phyloP scores from a whole-genome alignment of 1,140 invertebrate genomes.

The Drosophila burlai region DNA sequence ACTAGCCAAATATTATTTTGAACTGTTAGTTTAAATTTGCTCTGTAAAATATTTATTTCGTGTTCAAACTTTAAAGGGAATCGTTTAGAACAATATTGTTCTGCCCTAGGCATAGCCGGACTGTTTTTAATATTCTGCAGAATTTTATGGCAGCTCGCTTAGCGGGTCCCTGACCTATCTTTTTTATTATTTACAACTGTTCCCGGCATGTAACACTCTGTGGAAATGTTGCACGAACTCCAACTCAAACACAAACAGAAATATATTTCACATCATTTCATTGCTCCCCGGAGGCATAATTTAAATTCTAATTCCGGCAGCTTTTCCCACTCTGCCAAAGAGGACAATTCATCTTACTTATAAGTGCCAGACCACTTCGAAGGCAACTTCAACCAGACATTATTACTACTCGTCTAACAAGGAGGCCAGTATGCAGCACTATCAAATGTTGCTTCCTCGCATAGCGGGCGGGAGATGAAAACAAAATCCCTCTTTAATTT shows the following conservation, averaged over 20 bases:
- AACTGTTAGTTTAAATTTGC: background rate
- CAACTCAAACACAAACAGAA: conserved; percentile 5
- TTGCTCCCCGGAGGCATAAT: conserved; percentile 62
- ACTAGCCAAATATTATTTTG: background rate
- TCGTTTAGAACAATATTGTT: background rate
- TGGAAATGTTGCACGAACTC: conserved; percentile 12
- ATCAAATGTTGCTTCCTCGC: conserved; percentile 48
- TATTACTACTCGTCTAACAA: conserved; percentile 51
- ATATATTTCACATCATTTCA: conserved; percentile 46
- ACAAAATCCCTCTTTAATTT: conserved; percentile 64
- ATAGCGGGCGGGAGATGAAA: conserved; percentile 13
- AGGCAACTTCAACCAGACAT: conserved; percentile 65
- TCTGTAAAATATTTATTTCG: no score
- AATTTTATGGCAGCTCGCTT: conserved; percentile 2
- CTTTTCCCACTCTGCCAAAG: conserved; percentile 17
- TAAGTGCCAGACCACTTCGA: conserved; percentile 56
- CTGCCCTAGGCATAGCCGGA: background rate
- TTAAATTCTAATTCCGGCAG: conserved; percentile 72
- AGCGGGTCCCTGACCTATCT: conserved; percentile 40
- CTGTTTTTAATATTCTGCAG: conserved; percentile 11
- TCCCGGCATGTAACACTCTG: conserved; percentile 6
- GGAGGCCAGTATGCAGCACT: conserved; percentile 72
- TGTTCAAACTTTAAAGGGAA: background rate
- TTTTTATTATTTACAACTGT: conserved; percentile 41
- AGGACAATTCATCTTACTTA: conserved; percentile 80